Percentiles rank a stretch among this genome's conserved stretches.
phyloP scores from a whole-genome alignment of 2,888 invertebrate species.

The Augochlorella aurata region DNA sequence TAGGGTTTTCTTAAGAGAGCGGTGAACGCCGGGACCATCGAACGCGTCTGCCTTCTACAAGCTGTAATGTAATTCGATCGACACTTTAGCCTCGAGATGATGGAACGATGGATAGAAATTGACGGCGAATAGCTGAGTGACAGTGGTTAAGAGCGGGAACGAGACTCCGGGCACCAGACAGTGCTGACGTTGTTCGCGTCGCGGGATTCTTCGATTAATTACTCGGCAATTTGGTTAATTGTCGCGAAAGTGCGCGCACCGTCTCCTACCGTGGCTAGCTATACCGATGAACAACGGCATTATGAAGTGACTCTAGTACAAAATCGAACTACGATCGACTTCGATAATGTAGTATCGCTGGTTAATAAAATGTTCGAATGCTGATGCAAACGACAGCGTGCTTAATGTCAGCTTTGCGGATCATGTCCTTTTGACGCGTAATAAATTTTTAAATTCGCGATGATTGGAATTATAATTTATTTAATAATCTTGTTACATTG shows the following conservation, averaged over 20 bases:
- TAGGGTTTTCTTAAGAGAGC: constrained; percentile 62
- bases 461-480: too few species aligned
- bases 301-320: neutral
- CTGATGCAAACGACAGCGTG: too few species aligned
- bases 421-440: too few species aligned
- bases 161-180: neutral
- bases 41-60: constrained; percentile 60
- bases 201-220: constrained; percentile 65
- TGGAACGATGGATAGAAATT: constrained; percentile 68
- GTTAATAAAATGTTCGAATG: neutral
- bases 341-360: neutral
- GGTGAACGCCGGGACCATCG: constrained; percentile 53
- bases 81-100: constrained; percentile 71
- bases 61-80: constrained; percentile 74
- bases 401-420: too few species aligned
- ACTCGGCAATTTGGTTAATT: constrained; percentile 69
- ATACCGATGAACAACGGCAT: neutral
- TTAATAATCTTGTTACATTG: too few species aligned
- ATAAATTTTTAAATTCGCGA: too few species aligned
- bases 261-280: neutral
- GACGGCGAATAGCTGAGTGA: constrained; percentile 57
- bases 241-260: constrained; percentile 36
- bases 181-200: constrained; percentile 51
- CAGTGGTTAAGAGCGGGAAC: constrained; percentile 43
- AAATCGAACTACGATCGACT: neutral